Evolutionary conservation across 2,797 vertebrate genomes (phyloP).

Genomic region (Myripristis murdjan): DNA sequence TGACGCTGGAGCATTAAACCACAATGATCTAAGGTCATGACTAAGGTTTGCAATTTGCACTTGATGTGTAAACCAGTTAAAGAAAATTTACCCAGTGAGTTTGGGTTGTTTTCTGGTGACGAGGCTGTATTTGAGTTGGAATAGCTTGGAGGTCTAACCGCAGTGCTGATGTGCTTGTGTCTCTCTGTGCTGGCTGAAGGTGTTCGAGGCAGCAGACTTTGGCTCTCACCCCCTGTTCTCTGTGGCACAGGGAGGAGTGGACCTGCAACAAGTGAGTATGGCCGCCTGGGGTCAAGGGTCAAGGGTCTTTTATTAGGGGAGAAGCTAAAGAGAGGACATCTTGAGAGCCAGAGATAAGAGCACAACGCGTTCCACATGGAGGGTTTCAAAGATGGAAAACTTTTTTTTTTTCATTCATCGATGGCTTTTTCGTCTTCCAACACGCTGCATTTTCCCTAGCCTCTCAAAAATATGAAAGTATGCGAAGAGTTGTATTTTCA

Average conservation of each 20-base stretch:
- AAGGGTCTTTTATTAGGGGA: slow-evolving; percentile 13
- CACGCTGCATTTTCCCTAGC: not conserved
- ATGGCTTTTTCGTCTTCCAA: not conserved
- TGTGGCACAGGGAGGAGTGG: slow-evolving; percentile 83
- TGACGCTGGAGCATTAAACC: too few relatives aligned
- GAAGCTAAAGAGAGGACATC: not conserved
- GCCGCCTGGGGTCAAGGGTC: slow-evolving; percentile 24
- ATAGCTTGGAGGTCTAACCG: slow-evolving; percentile 11
- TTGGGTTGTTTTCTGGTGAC: not conserved
- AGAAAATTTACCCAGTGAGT: too few relatives aligned
- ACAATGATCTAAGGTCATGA: too few relatives aligned
- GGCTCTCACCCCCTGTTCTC: slow-evolving; percentile 87
- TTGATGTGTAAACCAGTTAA: too few relatives aligned
- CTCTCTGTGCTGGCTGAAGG: slow-evolving; percentile 75
- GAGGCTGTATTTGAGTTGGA: not conserved
- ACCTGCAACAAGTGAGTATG: slow-evolving; percentile 87
- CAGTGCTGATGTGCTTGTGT: slow-evolving; percentile 61
- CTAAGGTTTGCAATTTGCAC: too few relatives aligned
- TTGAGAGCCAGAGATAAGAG: too few relatives aligned
- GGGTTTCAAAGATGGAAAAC: too few relatives aligned
- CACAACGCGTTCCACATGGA: too few relatives aligned
- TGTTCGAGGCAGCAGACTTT: slow-evolving; percentile 87
- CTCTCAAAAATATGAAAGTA: slow-evolving; percentile 13
- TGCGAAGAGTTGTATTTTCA: not conserved
- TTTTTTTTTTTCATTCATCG: too few relatives aligned